Evolutionary conservation across 53 echinoderm and acorn worm genomes (phyloP).

Genomic region (Paelopatides confundens): DNA sequence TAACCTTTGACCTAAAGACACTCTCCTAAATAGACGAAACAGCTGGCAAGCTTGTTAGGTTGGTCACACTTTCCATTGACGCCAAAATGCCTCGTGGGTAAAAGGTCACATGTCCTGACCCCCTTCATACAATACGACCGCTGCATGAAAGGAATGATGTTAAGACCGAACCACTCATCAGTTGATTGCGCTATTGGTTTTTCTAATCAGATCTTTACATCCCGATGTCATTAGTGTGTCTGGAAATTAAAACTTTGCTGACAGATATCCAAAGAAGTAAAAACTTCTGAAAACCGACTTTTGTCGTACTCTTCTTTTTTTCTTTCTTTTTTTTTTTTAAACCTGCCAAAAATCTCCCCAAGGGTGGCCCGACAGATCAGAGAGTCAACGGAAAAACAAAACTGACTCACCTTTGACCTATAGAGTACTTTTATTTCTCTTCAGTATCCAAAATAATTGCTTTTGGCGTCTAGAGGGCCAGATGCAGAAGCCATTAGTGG

Average conservation of each 20-base stretch:
- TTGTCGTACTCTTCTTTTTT: not conserved
- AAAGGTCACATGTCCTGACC: not conserved
- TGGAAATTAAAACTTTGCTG: slow-evolving; percentile 36
- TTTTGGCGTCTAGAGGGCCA: slow-evolving; percentile 23
- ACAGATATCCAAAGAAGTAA: not conserved
- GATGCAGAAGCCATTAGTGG: slow-evolving; percentile 20
- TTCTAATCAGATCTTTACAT: slow-evolving; percentile 4
- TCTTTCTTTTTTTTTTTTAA: not conserved
- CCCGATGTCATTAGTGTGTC: slow-evolving; percentile 16
- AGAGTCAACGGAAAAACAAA: slow-evolving; percentile 8
- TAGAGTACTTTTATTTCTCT: slow-evolving; percentile 6
- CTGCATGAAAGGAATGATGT: not conserved
- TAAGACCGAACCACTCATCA: not conserved
- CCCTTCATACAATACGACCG: not conserved
- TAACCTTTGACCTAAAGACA: not conserved
- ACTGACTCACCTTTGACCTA: slow-evolving; percentile 34
- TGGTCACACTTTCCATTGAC: slow-evolving; percentile 33
- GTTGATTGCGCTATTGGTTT: slow-evolving; percentile 23
- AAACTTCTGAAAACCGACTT: not conserved
- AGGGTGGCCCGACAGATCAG: slow-evolving; percentile 26
- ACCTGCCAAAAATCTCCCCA: slow-evolving; percentile 18
- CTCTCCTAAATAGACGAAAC: not conserved
- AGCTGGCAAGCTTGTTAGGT: not conserved
- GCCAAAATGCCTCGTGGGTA: not conserved
- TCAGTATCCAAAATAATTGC: slow-evolving; percentile 36